These are phyloP conservation scores for Rhineura floridana DNA, from an alignment of 2,113 vertebrate species.

Conservation along the genomic window DNA sequence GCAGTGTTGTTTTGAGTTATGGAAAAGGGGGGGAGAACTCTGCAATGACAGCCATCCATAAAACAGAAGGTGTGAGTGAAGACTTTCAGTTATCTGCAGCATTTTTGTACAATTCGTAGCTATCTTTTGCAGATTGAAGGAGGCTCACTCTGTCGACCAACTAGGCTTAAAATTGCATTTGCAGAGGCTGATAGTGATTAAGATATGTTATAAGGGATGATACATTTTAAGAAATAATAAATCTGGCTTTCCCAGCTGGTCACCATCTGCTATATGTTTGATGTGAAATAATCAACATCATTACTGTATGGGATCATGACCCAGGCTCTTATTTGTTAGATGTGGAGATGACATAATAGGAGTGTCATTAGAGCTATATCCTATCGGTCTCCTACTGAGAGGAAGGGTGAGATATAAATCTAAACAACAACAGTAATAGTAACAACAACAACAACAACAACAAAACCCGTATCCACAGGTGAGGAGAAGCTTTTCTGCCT, in stretches of 20 bases:
- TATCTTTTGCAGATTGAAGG: background rate
- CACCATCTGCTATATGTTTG: conserved; percentile 75
- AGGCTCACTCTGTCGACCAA: conserved; percentile 37
- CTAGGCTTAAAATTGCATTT: conserved; percentile 61
- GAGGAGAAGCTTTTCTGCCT: background rate
- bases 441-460: no score
- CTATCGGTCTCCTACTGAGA: no score
- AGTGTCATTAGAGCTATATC: conserved; percentile 42
- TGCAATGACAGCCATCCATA: background rate
- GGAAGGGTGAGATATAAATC: no score
- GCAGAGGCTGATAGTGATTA: conserved; percentile 59
- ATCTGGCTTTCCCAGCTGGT: conserved; percentile 77
- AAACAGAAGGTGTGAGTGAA: conserved; percentile 23
- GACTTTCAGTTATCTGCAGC: conserved; percentile 37
- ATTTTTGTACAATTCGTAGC: conserved; percentile 5
- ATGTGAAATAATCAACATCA: conserved; percentile 67
- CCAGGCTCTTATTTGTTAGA: background rate
- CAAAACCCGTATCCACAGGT: background rate
- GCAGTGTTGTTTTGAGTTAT: conserved; percentile 27
- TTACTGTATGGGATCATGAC: conserved; percentile 64
- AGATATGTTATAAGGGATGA: conserved; percentile 69
- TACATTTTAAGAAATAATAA: conserved; percentile 64
- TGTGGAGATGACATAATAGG: conserved; percentile 56
- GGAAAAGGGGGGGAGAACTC: background rate
- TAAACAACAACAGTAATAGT: no score